A percentile compares a stretch with the other conserved stretches of the same genome.
These are phyloP conservation scores for Cryptocephalus moraei DNA, from an alignment of 2,888 invertebrate genomes.

Conservation along the genomic window DNA sequence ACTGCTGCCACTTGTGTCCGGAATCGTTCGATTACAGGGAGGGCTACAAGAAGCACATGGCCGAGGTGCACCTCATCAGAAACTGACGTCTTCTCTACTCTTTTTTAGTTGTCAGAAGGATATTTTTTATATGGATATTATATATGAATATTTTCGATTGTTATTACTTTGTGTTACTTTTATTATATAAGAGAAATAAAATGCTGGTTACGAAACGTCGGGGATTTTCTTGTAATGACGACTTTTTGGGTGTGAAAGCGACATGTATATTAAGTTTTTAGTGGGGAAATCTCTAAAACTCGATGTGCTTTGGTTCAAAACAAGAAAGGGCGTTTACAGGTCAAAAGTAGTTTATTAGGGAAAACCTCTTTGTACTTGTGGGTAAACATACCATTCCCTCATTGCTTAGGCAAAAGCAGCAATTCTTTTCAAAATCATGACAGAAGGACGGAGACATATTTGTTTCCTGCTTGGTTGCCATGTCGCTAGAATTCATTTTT, in stretches of 20 bases:
- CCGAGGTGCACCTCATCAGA: constrained; percentile 53
- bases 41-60: constrained; percentile 60
- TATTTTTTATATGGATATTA: constrained; percentile 12
- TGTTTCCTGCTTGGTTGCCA: no score
- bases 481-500: no score
- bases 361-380: neutral
- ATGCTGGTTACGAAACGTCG: no score
- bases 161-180: neutral
- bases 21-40: constrained; percentile 58
- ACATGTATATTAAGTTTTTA: no score
- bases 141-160: constrained; percentile 9
- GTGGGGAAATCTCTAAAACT: no score
- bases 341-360: neutral
- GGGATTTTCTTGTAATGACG: no score
- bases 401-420: neutral
- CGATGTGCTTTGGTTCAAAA: no score
- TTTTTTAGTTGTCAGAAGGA: constrained; percentile 2
- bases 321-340: no score
- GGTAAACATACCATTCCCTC: neutral
- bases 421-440: neutral
- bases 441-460: no score
- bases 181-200: no score
- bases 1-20: constrained; percentile 60
- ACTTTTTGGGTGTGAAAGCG: no score
- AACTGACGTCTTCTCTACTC: constrained; percentile 36